A percentile compares a stretch with the other conserved stretches of the same genome.
phyloP scores from a whole-genome alignment of 2,797 vertebrate genomes.

The Channallabes apus region DNA sequence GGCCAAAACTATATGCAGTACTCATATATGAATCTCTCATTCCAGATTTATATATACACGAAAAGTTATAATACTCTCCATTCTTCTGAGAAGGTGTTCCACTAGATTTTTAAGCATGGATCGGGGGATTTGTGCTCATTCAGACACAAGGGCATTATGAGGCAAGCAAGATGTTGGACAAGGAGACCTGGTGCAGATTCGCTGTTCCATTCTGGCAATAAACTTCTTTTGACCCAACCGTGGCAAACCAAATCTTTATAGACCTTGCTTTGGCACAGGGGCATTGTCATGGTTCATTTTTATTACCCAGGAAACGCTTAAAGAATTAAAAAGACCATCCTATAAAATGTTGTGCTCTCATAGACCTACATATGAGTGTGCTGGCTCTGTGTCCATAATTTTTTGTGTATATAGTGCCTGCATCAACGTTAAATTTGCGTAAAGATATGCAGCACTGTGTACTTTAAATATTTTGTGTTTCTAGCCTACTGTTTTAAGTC shows the following conservation, averaged over 20 bases:
- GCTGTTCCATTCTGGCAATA: background rate
- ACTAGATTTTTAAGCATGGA: background rate
- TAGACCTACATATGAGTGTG: background rate
- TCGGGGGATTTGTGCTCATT: background rate
- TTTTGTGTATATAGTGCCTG: background rate
- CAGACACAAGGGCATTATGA: background rate
- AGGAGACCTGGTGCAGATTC: background rate
- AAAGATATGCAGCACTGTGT: background rate
- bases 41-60: background rate
- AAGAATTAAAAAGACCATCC: background rate
- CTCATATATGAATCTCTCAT: background rate
- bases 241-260: background rate
- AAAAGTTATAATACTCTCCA: background rate
- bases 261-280: background rate
- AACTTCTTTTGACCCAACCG: background rate
- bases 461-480: too few species aligned
- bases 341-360: background rate
- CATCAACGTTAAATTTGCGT: background rate
- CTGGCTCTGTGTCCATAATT: too few species aligned
- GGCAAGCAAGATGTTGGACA: background rate
- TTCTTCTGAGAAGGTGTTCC: too few species aligned
- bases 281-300: background rate
- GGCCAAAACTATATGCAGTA: too few species aligned
- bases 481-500: background rate
- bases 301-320: background rate